A percentile compares a stretch with the other conserved stretches of the same genome.
Evolutionary conservation across 2,888 invertebrate genomes (phyloP).

Genomic region (Acrobasis suavella): DNA sequence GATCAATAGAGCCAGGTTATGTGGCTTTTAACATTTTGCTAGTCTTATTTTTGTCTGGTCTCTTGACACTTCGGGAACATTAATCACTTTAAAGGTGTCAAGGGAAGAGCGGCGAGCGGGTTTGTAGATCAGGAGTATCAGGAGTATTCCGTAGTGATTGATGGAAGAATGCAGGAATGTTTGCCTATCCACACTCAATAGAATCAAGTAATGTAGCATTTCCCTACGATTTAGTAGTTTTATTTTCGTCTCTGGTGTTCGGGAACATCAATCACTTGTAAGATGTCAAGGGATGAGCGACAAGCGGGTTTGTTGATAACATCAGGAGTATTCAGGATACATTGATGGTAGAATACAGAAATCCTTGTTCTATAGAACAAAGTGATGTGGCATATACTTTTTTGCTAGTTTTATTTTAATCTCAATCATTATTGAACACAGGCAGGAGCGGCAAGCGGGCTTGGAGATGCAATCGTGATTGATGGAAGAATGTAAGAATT

Average conservation of each 20-base stretch:
- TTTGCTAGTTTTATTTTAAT: too few species aligned
- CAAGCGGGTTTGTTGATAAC: too few species aligned
- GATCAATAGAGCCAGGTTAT: neutral
- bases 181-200: neutral
- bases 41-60: neutral
- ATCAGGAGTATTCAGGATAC: too few species aligned
- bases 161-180: conserved; percentile 22
- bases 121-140: too few species aligned
- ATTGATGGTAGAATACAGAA: too few species aligned
- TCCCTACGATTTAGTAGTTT: neutral
- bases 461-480: conserved; percentile 20
- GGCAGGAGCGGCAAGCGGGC: too few species aligned
- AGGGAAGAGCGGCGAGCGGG: too few species aligned
- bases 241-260: neutral
- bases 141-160: conserved; percentile 22
- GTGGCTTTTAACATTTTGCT: neutral
- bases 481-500: conserved; percentile 24
- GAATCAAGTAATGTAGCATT: conserved; percentile 1
- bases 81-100: too few species aligned
- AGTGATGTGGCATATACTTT: too few species aligned
- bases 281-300: neutral
- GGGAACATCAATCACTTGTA: neutral
- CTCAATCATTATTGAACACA: too few species aligned
- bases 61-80: too few species aligned
- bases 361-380: too few species aligned